Percentiles rank a stretch among this genome's conserved stretches.
Conservation (phyloP, 1,140 invertebrate species). For the Colletes latitarsis region DNA sequence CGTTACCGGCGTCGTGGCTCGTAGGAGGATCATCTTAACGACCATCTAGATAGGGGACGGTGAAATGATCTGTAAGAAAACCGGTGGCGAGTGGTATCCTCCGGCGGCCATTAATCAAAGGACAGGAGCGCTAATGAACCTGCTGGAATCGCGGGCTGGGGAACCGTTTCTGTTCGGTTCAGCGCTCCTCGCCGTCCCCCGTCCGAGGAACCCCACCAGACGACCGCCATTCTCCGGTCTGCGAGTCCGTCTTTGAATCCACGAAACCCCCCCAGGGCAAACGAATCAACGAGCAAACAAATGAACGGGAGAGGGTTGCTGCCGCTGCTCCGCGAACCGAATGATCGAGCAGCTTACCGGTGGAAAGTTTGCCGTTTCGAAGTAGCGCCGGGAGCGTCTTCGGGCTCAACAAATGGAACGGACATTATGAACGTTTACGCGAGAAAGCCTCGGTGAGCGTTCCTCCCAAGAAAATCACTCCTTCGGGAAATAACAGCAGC, state of each 20-base stretch:
- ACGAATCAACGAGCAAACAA: constrained; percentile 62
- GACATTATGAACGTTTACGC: constrained; percentile 43
- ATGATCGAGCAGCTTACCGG: constrained; percentile 62
- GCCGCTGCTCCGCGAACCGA: constrained; percentile 41
- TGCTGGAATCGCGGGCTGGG: constrained; percentile 65
- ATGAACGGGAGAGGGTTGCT: constrained; percentile 53
- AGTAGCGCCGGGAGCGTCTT: constrained; percentile 16
- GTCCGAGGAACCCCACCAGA: background rate
- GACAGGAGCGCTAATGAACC: constrained; percentile 79
- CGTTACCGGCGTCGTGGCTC: constrained; percentile 59
- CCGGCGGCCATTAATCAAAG: constrained; percentile 78
- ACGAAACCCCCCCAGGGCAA: constrained; percentile 58
- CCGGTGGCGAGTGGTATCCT: constrained; percentile 73
- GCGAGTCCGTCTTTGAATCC: constrained; percentile 59
- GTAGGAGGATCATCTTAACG: constrained; percentile 75
- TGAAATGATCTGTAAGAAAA: constrained; percentile 78
- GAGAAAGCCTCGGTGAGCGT: constrained; percentile 4
- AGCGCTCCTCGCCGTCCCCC: background rate
- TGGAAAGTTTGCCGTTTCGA: constrained; percentile 27
- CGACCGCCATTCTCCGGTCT: constrained; percentile 3
- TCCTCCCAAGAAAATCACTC: constrained; percentile 12
- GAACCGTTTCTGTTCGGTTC: constrained; percentile 57
- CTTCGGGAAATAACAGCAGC: background rate
- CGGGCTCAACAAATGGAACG: constrained; percentile 27
- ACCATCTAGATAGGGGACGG: constrained; percentile 75